Evolutionary conservation across 2,113 vertebrate genomes (phyloP).

Genomic region (Oncorhynchus mykiss): DNA sequence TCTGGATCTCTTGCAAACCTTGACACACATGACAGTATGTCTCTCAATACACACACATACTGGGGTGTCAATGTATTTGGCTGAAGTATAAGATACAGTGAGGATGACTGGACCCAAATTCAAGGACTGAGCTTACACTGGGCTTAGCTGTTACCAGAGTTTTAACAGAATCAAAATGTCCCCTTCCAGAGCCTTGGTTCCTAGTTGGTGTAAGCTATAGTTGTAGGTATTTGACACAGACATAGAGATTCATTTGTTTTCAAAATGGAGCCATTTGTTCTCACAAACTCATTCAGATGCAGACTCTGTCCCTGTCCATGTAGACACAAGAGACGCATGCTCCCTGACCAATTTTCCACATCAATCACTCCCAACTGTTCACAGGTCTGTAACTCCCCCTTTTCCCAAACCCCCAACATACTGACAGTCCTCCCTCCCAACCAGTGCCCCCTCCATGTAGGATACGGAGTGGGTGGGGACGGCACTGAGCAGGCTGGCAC

Average conservation of each 20-base stretch:
- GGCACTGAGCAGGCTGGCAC: constrained; percentile 56
- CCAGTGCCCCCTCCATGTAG: constrained; percentile 41
- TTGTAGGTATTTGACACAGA: neutral
- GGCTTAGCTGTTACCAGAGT: neutral
- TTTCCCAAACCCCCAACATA: constrained; percentile 39
- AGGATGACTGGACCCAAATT: no score
- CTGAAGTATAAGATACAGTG: no score
- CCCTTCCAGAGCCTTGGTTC: neutral
- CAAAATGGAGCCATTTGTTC: constrained; percentile 2
- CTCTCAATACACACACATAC: neutral
- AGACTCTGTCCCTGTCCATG: neutral
- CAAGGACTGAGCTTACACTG: no score
- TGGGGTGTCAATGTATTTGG: no score
- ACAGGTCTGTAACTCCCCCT: constrained; percentile 27
- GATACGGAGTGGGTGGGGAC: constrained; percentile 44
- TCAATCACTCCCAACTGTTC: constrained; percentile 60
- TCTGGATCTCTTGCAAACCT: neutral
- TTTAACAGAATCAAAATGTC: neutral
- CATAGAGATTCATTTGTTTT: neutral
- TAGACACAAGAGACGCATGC: constrained; percentile 27
- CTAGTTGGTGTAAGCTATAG: neutral
- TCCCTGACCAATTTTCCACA: constrained; percentile 54
- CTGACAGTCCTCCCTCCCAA: constrained; percentile 50
- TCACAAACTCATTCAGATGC: neutral
- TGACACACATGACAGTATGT: neutral